phyloP scores from a whole-genome alignment of 2,888 invertebrate genomes.

The Calliopum simillimum region DNA sequence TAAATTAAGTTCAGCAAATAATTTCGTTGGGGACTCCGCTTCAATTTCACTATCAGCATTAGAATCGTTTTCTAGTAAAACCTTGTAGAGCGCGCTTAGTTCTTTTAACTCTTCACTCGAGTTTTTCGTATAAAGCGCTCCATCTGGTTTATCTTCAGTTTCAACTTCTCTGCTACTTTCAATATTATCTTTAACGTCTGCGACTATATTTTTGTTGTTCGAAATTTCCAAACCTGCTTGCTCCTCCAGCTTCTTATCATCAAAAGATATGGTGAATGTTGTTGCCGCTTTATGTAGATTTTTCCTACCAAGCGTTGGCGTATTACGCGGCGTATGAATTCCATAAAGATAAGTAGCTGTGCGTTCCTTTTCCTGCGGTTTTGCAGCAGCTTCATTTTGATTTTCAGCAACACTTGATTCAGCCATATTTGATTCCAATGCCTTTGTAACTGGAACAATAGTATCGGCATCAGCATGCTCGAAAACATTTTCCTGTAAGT shows the following conservation, averaged over 20 bases:
- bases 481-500: constrained; percentile 23
- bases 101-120: background rate
- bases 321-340: constrained; percentile 38
- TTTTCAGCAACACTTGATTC: background rate
- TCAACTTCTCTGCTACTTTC: background rate
- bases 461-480: background rate
- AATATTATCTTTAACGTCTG: background rate
- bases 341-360: constrained; percentile 51
- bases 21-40: constrained; percentile 34
- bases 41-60: constrained; percentile 28
- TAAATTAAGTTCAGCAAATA: constrained; percentile 32
- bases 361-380: constrained; percentile 35
- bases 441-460: background rate
- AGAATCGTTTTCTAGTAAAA: background rate
- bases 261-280: constrained; percentile 53
- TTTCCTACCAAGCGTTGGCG: constrained; percentile 6
- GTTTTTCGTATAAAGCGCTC: too few species aligned
- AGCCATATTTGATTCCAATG: too few species aligned
- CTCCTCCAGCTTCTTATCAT: constrained; percentile 3
- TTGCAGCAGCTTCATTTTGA: background rate
- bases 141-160: too few species aligned
- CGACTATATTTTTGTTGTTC: background rate
- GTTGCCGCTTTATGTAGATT: constrained; percentile 41
- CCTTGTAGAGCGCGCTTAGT: background rate
- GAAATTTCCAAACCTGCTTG: background rate